Base-by-base conservation (phyloP, 2,113 vertebrate species). In the Heterochromis multidens region DNA sequence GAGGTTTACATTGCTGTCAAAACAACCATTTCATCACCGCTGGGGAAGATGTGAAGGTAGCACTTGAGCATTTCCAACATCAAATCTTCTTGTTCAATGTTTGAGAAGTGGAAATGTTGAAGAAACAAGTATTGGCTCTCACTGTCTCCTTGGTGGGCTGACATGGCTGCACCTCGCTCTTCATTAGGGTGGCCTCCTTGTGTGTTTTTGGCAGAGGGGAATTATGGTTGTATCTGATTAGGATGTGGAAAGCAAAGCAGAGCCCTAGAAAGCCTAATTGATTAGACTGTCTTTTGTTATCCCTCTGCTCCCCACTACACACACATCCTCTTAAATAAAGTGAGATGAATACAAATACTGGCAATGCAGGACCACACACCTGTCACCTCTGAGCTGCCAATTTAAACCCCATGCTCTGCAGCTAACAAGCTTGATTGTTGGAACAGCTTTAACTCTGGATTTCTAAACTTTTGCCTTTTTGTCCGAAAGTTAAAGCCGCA, bases 271-370 rank as follows among this genome's bases (percentile, higher is more conserved):
- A 92, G 84, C 86, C 79, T 93, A 94, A 94, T 95, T 96, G 93
- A 95, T 95, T 94, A 88, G 83, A 88, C 82, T 87, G 77, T 93
- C 60, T 82, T 93, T 79, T 85, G 70, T 63, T 79, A 89, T 88
- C 84, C 90, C 27, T 40, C 87, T 82, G 33, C 59, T 74, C 54
- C 52, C 65, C 8, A 72, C 61, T 62, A 62, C 65, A 67, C 80
- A 86, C 58, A 84, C 86, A 84, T 89, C 82, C 81, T 87, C 80
- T 93, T 91, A 90, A 91, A 87, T 92, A 91, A 91, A 89, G 88
- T 87, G 88, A 91, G 89, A 81, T 88, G 91, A 96, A 95, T 94
- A 95, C 92, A 95, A 94, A 95, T 88, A 81, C 86, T 65, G 46
- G 74, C 85, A 83, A 92, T 19, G 61, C 77, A 84, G 82, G 87